Base-by-base conservation (phyloP, 2,113 vertebrate species). In the Rhinopithecus roxellana region DNA sequence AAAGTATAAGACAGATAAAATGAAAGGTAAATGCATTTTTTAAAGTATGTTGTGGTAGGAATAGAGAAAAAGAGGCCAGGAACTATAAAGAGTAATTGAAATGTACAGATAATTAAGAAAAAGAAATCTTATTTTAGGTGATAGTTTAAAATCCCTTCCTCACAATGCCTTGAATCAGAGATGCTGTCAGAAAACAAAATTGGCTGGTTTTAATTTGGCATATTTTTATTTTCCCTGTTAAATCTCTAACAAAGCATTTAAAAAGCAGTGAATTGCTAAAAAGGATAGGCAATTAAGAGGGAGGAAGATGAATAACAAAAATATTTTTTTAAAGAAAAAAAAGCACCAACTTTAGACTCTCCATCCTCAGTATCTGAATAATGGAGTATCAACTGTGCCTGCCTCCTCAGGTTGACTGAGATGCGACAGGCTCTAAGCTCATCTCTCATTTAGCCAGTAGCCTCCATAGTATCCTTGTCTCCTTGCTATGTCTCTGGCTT, bases 171-270 rank as follows among this genome's bases (percentile, higher is more conserved):
- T 89, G 48, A 79, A 61, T 84, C 40, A 59, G 57, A 25, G 23
- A 48, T 95, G 81, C 17, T 96, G 67, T 93, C 80, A 64, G 87
- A 74, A 96, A 93, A 86, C 61, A 93, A 64, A 95, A 25, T 7
- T 77, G 25, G 11, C 61, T 87, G 23, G 17, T 75, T 70, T 89
- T 79, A 85, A 91, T 64, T 55, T 94, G 43, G 17, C 61, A 35
- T 70, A 59, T 75, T 96, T 93, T 84, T 61, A 90, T 88, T 97
- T 93, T 50, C 50, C 64, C 40, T 91, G 57, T 72, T 61, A 95
- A n/a, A 67, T 96, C 70, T 89, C 57, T n/a, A 85, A 5, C 30
- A 35, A 72, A 95, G 50, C n/a, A 48, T 14, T 72, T 70, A 79
- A 84, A 75, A 30, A 72, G 27, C 30, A 70, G 55, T 40, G 78